A percentile compares a stretch with the other conserved stretches of the same genome.
Conservation (phyloP, 2,797 vertebrate genomes). For the Crenuchus spilurus region DNA sequence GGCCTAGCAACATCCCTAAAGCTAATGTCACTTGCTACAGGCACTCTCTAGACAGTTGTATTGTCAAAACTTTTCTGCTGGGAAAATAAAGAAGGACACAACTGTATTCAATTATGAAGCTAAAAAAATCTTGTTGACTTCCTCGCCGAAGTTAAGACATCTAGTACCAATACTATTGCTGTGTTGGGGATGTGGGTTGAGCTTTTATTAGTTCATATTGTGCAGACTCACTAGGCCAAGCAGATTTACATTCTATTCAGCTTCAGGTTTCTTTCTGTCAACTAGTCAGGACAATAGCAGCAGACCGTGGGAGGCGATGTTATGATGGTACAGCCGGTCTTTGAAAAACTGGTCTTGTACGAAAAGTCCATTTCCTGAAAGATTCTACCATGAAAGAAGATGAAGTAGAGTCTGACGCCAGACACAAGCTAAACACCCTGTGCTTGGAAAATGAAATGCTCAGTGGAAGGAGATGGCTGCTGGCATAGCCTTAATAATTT, state of each 20-base stretch:
- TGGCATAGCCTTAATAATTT: constrained; percentile 70
- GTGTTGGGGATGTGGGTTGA: background rate
- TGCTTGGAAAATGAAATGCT: constrained; percentile 32
- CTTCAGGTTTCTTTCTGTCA: constrained; percentile 7
- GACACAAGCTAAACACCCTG: constrained; percentile 33
- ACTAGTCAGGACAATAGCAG: constrained; percentile 24
- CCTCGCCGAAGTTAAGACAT: background rate
- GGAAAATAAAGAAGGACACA: background rate
- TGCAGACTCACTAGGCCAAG: constrained; percentile 1
- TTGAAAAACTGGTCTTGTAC: constrained; percentile 33
- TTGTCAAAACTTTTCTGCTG: background rate
- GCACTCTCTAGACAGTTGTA: no score
- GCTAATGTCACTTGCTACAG: background rate
- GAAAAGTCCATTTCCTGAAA: constrained; percentile 35
- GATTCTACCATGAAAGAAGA: constrained; percentile 31
- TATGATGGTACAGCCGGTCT: constrained; percentile 21
- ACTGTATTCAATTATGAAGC: background rate
- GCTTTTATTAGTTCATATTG: background rate
- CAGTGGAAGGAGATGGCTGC: constrained; percentile 52
- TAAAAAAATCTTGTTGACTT: background rate
- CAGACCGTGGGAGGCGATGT: constrained; percentile 27
- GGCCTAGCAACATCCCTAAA: no score
- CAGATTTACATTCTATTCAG: constrained; percentile 28
- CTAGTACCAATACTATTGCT: background rate
- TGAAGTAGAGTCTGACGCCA: constrained; percentile 35